Conservation (phyloP, 2,888 invertebrate genomes). For the Drepanosiphum platanoidis region DNA sequence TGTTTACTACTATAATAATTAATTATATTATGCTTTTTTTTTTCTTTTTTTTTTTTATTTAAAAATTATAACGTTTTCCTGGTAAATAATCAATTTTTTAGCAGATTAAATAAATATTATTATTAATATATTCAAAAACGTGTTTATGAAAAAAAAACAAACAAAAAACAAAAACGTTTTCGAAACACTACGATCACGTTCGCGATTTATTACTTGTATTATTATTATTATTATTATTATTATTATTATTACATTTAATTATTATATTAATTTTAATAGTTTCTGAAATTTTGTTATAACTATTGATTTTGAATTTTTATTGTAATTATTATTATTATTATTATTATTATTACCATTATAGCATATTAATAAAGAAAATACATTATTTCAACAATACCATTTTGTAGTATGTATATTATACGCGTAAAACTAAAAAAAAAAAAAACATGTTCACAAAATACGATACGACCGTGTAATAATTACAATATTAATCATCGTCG, state of each 20-base stretch:
- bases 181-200: slow-evolving; percentile 44
- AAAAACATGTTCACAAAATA: background rate
- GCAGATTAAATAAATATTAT: background rate
- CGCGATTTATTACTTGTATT: slow-evolving; percentile 33
- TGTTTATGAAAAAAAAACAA: too few relatives aligned
- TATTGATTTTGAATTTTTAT: slow-evolving; percentile 56
- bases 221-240: slow-evolving; percentile 46
- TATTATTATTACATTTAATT: slow-evolving; percentile 18
- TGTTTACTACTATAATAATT: slow-evolving; percentile 47
- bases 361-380: slow-evolving; percentile 40
- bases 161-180: too few relatives aligned
- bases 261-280: slow-evolving; percentile 4
- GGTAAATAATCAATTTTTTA: slow-evolving; percentile 18
- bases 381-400: slow-evolving; percentile 23
- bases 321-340: slow-evolving; percentile 38
- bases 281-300: slow-evolving; percentile 29
- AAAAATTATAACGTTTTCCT: slow-evolving; percentile 19
- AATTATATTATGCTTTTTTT: slow-evolving; percentile 23
- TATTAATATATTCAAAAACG: background rate
- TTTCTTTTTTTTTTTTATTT: too few relatives aligned
- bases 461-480: background rate
- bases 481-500: background rate
- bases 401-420: background rate
- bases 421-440: background rate
- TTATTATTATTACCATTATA: slow-evolving; percentile 46